Conservation (phyloP, 1,140 invertebrate genomes). For the Leptinotarsa texana region DNA sequence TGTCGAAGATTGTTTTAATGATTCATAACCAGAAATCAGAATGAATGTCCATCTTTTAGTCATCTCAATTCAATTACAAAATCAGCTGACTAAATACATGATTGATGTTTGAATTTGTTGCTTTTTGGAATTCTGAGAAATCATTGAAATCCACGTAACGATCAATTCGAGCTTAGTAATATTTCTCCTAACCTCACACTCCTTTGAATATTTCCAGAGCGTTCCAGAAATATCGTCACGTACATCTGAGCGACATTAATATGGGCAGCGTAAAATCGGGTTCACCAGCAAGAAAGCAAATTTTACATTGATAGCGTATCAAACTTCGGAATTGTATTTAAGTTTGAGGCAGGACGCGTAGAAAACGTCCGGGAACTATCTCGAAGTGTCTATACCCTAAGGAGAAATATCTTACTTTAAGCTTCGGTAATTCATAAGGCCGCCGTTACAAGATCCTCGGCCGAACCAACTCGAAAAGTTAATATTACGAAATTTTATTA, state of each 20-base stretch:
- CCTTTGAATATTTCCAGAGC: neutral
- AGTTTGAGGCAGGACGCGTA: slow-evolving; percentile 2
- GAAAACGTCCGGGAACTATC: neutral
- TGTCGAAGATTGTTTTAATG: no score
- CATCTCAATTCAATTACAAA: no score
- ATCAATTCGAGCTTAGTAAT: no score
- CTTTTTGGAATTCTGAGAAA: no score
- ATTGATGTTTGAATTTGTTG: no score
- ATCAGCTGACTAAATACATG: no score
- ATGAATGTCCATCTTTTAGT: no score
- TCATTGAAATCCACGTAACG: no score
- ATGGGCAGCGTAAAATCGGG: neutral
- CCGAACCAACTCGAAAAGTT: slow-evolving; percentile 23
- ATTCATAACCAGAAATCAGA: no score
- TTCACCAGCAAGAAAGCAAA: neutral
- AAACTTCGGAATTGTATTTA: slow-evolving; percentile 24
- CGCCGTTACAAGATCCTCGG: slow-evolving; percentile 9
- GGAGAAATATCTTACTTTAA: slow-evolving; percentile 30
- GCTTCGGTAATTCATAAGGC: slow-evolving; percentile 30
- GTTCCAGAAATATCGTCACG: slow-evolving; percentile 7
- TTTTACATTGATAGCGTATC: slow-evolving; percentile 10
- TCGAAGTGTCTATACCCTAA: slow-evolving; percentile 17
- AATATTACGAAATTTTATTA: slow-evolving; percentile 28
- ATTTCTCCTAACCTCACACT: no score
- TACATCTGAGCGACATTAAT: neutral